These are phyloP conservation scores for Etheostoma nigrum DNA, from an alignment of 2,797 vertebrate species.

Conservation along the genomic window DNA sequence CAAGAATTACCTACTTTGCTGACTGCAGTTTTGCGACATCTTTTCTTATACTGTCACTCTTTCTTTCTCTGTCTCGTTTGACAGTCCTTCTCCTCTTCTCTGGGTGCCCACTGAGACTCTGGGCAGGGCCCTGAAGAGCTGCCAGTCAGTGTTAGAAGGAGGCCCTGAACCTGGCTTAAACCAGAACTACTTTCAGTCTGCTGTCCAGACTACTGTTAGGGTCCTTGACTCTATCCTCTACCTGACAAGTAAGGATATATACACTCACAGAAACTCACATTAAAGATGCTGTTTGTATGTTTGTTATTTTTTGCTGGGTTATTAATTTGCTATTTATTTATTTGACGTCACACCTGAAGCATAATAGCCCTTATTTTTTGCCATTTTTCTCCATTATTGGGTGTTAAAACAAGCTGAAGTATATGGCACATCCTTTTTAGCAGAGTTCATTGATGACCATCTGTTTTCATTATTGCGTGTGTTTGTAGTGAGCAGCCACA, in stretches of 20 bases:
- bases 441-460: neutral
- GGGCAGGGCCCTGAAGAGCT: constrained; percentile 84
- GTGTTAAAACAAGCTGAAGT: neutral
- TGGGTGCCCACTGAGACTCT: constrained; percentile 89
- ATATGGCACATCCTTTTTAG: neutral
- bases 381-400: neutral
- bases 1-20: neutral
- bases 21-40: neutral
- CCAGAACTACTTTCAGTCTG: constrained; percentile 65
- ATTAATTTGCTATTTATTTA: neutral
- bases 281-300: neutral
- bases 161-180: constrained; percentile 51
- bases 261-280: neutral
- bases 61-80: neutral
- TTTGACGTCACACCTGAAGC: rapidly evolving
- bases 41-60: neutral
- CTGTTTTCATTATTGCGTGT: neutral
- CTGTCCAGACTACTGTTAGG: constrained; percentile 84
- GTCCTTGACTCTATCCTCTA: constrained; percentile 92
- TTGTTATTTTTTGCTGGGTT: neutral
- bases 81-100: constrained; percentile 69
- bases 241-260: constrained; percentile 85
- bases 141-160: constrained; percentile 86
- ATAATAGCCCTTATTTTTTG: neutral
- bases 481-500: constrained; percentile 81